Evolutionary conservation across 2,113 vertebrate genomes (phyloP).

Genomic region (Bos taurus): DNA sequence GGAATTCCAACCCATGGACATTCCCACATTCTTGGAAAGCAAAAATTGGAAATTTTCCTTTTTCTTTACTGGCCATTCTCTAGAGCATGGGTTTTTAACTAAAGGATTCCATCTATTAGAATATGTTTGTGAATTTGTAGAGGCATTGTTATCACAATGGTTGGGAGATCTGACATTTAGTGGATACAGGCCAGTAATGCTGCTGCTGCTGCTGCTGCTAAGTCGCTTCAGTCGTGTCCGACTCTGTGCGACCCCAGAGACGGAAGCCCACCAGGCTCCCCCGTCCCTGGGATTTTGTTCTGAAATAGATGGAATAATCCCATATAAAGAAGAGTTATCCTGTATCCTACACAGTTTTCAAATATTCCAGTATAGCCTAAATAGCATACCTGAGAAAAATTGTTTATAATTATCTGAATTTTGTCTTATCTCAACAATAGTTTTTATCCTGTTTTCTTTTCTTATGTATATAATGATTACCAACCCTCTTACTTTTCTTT

Average conservation of each 20-base stretch:
- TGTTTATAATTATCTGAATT: neutral
- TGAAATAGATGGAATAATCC: neutral
- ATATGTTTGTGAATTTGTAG: neutral
- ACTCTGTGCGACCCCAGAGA: too few species aligned
- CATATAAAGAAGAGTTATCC: neutral
- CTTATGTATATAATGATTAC: neutral
- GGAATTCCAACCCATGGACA: neutral
- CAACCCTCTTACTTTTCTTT: slow-evolving; percentile 27
- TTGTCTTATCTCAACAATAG: neutral
- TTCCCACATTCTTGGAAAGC: neutral
- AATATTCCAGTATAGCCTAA: neutral
- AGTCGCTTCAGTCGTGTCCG: too few species aligned
- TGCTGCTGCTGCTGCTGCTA: neutral
- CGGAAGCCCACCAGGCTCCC: too few species aligned
- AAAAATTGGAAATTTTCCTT: neutral
- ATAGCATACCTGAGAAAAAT: neutral
- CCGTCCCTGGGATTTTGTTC: neutral
- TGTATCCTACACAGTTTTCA: neutral
- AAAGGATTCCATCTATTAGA: neutral
- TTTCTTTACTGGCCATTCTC: neutral
- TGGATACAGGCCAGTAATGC: neutral
- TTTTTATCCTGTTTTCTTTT: slow-evolving; percentile 28
- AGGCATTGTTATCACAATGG: neutral
- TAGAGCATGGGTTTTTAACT: neutral
- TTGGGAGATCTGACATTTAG: neutral